Base-by-base conservation (phyloP, 2,797 vertebrate species). In the Apogon hyalosoma region DNA sequence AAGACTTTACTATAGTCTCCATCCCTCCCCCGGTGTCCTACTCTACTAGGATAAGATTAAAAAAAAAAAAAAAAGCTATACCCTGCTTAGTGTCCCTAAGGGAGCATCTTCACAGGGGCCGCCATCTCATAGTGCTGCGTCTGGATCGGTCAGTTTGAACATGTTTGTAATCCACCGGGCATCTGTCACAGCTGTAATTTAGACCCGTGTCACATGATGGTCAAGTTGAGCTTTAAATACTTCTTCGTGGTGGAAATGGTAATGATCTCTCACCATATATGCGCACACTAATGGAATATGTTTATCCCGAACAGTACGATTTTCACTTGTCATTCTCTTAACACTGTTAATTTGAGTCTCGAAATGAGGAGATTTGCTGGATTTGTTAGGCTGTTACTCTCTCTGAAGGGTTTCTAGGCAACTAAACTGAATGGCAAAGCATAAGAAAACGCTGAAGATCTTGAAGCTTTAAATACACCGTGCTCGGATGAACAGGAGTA, bases 101-200 rank as follows among this genome's bases (percentile, higher is more conserved):
- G 70, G 75, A 80, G 75, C 81, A 69, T 82, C 69, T 75, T 74
- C 41, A 57, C 49, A 15, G 6, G 49, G 60, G 54, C 36, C 41
- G 42, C 54, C 49, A 62, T 47, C 40, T 70, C 55, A 55, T 75
- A 67, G 74, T 59, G 78, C 69, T 82, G 64, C 78, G 73, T 73
- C 63, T n/a, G 38, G 62, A 16, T 21, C 66, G 1, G 73, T 64
- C 54, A 49, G 63, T 72, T 82, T 11, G 11, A 71, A 81, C 63
- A 19, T 74, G 83, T 55, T 63, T 54, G 51, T 91, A 88, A 92
- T 91, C 87, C 64, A 2, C 43, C 68, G 50, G 79, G 79, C 87
- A 88, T 90, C 87, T 89, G 89, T 79, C 76, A 66, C 64, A 69
- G 67, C 55, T 86, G 82, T 87, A 83, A 82, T 88, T 86, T 75